These are phyloP conservation scores for Notamacropus eugenii DNA, from an alignment of 2,797 vertebrate genomes.

Conservation along the genomic window DNA sequence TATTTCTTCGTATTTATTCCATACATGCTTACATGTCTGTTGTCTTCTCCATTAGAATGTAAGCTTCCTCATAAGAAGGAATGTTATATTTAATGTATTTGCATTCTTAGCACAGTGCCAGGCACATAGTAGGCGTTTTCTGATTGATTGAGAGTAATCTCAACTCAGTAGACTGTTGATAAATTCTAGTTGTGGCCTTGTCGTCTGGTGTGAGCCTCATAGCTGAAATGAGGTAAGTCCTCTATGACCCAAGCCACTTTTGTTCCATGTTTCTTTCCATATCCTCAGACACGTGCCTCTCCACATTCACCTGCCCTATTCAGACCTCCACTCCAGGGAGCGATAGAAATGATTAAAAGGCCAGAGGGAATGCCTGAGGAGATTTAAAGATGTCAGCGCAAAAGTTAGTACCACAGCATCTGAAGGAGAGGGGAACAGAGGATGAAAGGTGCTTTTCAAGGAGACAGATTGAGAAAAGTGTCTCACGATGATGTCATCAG, in stretches of 20 bases:
- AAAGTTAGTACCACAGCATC: background rate
- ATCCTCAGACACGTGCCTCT: background rate
- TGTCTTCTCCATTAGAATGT: background rate
- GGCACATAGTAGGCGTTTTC: conserved; percentile 42
- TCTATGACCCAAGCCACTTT: background rate
- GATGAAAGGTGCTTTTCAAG: background rate
- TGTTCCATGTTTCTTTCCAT: background rate
- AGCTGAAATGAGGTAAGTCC: background rate
- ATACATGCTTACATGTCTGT: background rate
- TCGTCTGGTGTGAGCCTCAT: background rate
- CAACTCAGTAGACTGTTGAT: background rate
- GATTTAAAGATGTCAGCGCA: background rate
- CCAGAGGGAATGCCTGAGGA: background rate
- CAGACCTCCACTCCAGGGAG: background rate
- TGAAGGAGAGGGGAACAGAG: background rate
- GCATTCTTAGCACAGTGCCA: background rate
- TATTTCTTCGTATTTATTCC: background rate
- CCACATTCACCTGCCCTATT: background rate
- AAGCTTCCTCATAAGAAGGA: background rate
- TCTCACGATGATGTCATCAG: background rate
- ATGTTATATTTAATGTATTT: background rate
- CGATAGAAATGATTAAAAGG: background rate
- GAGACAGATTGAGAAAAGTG: background rate
- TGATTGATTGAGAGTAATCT: conserved; percentile 50
- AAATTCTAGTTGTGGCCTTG: background rate